Percentiles rank a stretch among this genome's conserved stretches.
phyloP scores from a whole-genome alignment of 1,140 invertebrate genomes.

The Mactra quadrangularis region DNA sequence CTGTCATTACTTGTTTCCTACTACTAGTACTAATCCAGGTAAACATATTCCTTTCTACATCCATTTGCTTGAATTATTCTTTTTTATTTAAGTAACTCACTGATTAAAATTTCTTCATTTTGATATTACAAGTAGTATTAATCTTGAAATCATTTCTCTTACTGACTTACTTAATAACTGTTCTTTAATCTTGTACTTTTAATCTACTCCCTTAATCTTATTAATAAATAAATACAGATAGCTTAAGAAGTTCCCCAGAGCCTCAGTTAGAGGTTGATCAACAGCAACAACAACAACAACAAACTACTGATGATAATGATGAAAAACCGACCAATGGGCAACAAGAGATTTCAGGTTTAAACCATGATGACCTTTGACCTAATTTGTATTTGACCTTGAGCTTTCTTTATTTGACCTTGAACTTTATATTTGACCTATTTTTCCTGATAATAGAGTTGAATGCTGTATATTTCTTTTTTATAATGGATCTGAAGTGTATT shows the following conservation, averaged over 20 bases:
- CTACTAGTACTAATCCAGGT: too few species aligned
- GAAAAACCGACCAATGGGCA: conserved; percentile 2
- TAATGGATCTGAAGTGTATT: too few species aligned
- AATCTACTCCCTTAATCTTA: not conserved
- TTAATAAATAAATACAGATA: not conserved
- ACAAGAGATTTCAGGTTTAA: conserved; percentile 2
- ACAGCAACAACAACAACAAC: conserved; percentile 2
- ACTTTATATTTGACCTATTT: too few species aligned
- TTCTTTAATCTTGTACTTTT: not conserved
- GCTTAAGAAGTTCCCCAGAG: not conserved
- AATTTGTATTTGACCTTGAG: conserved; percentile 11
- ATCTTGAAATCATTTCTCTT: not conserved
- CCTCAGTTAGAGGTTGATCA: conserved; percentile 13
- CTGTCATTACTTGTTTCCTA: too few species aligned
- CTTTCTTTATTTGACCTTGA: conserved; percentile 13
- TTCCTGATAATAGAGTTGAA: too few species aligned
- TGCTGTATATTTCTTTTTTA: too few species aligned
- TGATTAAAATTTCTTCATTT: not conserved
- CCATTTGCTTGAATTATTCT: too few species aligned
- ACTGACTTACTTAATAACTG: not conserved
- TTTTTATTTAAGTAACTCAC: too few species aligned
- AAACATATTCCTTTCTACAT: too few species aligned
- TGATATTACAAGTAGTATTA: not conserved
- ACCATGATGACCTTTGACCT: not conserved
- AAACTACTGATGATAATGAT: not conserved